Base-by-base conservation (phyloP, 2,113 vertebrate species). In the Trachemys scripta region DNA sequence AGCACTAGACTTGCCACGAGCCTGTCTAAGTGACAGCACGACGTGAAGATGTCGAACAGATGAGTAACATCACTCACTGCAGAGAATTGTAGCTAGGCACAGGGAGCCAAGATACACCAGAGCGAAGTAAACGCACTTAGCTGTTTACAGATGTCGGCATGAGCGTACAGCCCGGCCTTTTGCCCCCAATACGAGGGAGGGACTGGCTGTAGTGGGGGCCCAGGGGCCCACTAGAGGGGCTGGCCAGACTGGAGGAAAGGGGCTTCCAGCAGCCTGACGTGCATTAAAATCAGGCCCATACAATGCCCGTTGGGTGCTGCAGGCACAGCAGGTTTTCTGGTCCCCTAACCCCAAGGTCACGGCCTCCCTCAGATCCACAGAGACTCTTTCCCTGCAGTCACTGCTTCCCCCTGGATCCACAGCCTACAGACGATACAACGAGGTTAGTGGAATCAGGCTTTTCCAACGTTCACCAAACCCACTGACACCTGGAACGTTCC, bases 1-100 rank as follows among this genome's bases (percentile, higher is more conserved):
- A 79, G 62, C 72, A 35, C 75, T 82, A 75, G 42, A 38, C 12
- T 29, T 57, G 85, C 25, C 53, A 35, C 54, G 35, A 62, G 3
- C 10, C 19, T 80, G 57, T 14, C 10, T 1, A 4, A 87, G 29
- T 79, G 10, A 56, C 3, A 54, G 82, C 35, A 94, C 65, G 17
- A 24, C 0, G 6, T 27, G 84, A 45, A 0, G 11, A 87, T 0
- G 0, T 5, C 69, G 50, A 91, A 31, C 72, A 56, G 76, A 35
- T 12, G 25, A 0, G 3, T 82, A 4, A 86, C 65, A 31, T 17
- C 82, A 49, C 3, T 27, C 59, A 49, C n/a, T 13, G 42, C 22
- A 20, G 75, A 27, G 65, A 72, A 69, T 1, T 17, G 14, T 16
- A 69, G 35, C 35, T 38, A 69, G 35, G 17, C 8, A 69, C 35